Conservation (phyloP, 2,888 invertebrate genomes). For the Neoascia interrupta region DNA sequence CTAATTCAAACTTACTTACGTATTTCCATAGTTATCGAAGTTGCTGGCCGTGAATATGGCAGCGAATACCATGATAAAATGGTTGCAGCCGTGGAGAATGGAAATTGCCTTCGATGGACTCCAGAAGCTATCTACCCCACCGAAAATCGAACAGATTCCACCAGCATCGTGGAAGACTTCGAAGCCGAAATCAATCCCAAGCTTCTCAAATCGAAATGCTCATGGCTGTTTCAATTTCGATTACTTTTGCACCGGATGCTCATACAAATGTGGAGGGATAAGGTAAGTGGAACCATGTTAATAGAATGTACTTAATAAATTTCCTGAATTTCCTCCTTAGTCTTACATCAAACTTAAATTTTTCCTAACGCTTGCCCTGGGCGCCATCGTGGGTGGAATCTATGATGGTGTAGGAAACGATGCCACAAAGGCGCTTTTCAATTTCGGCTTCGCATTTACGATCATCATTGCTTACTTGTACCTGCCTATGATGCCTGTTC, state of each 20-base stretch:
- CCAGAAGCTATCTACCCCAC: slow-evolving; percentile 70
- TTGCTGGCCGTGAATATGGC: slow-evolving; percentile 90
- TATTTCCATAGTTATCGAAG: slow-evolving; percentile 87
- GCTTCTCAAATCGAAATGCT: slow-evolving; percentile 82
- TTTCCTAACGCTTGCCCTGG: slow-evolving; percentile 85
- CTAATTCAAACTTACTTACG: not conserved
- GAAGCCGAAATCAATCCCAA: slow-evolving; percentile 80
- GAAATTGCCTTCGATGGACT: slow-evolving; percentile 82
- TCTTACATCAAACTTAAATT: slow-evolving; percentile 86
- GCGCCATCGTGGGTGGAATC: slow-evolving; percentile 85
- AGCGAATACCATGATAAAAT: slow-evolving; percentile 83
- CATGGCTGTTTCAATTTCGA: slow-evolving; percentile 85
- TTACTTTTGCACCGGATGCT: slow-evolving; percentile 86
- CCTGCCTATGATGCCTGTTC: slow-evolving; percentile 89
- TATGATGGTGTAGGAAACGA: slow-evolving; percentile 89
- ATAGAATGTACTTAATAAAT: not conserved
- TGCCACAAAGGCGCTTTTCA: slow-evolving; percentile 89
- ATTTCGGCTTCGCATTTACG: slow-evolving; percentile 91
- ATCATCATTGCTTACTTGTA: slow-evolving; percentile 90
- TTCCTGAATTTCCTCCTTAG: slow-evolving; percentile 77
- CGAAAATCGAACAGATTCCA: slow-evolving; percentile 39
- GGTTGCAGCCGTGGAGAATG: slow-evolving; percentile 85
- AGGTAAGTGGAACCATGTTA: too few species aligned
- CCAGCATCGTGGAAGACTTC: slow-evolving; percentile 73
- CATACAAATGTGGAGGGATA: slow-evolving; percentile 87